These are phyloP conservation scores for Flexamia atlantica DNA, from an alignment of 2,888 invertebrate species.

Conservation along the genomic window DNA sequence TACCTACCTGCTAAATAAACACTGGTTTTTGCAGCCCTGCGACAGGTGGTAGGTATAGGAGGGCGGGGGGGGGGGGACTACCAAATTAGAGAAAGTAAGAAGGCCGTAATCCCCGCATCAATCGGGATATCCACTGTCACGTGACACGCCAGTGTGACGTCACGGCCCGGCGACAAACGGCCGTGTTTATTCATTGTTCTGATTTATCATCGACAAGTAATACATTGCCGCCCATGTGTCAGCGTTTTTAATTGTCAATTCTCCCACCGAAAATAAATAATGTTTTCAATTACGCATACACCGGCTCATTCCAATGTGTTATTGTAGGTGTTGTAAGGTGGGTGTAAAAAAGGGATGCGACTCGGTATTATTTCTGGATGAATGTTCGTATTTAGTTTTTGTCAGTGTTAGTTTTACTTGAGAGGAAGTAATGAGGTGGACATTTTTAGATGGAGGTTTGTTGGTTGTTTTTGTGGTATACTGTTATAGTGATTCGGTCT, in stretches of 20 bases:
- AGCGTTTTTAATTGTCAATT: conserved; percentile 58
- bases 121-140: conserved; percentile 13
- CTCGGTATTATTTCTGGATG: no score
- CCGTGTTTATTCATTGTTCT: conserved; percentile 53
- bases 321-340: no score
- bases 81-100: conserved; percentile 50
- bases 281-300: conserved; percentile 57
- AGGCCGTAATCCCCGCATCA: conserved; percentile 51
- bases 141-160: conserved; percentile 15
- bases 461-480: no score
- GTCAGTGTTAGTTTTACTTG: no score
- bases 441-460: no score
- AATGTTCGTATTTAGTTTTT: no score
- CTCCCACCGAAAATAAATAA: conserved; percentile 55
- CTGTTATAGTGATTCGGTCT: no score
- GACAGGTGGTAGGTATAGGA: neutral
- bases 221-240: conserved; percentile 56
- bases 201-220: conserved; percentile 58
- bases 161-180: conserved; percentile 11
- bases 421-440: no score
- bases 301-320: no score
- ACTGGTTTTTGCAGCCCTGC: neutral
- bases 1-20: no score
- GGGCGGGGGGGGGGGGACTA: neutral
- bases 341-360: no score